These are phyloP conservation scores for Lordiphosa andalusiaca DNA, from an alignment of 2,888 invertebrate genomes.

Conservation along the genomic window DNA sequence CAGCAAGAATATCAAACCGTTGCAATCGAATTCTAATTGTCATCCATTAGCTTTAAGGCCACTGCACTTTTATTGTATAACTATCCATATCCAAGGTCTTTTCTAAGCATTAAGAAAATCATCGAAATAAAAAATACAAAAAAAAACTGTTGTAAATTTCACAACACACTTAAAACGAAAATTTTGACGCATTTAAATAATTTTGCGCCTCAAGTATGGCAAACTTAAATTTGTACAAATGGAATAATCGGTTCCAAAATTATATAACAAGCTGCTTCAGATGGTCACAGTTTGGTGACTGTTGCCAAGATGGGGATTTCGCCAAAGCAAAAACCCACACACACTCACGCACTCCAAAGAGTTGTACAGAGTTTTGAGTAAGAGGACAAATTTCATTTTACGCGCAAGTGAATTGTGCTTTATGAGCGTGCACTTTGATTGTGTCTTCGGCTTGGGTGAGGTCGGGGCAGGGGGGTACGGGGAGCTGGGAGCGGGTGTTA, in stretches of 20 bases:
- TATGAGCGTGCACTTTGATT: slow-evolving; percentile 62
- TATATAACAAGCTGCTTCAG: slow-evolving; percentile 51
- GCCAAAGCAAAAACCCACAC: slow-evolving; percentile 33
- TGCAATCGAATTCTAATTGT: neutral
- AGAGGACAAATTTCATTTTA: slow-evolving; percentile 52
- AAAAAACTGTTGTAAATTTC: slow-evolving; percentile 36
- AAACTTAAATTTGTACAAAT: slow-evolving; percentile 54
- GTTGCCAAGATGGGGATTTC: slow-evolving; percentile 36
- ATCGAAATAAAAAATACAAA: slow-evolving; percentile 7
- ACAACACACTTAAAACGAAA: slow-evolving; percentile 43
- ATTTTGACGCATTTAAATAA: slow-evolving; percentile 56
- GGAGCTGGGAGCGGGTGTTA: slow-evolving; percentile 15
- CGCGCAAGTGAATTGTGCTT: slow-evolving; percentile 67
- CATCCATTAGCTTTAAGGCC: slow-evolving; percentile 19
- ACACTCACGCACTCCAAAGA: slow-evolving; percentile 11
- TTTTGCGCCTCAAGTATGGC: slow-evolving; percentile 40
- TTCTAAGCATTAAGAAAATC: slow-evolving; percentile 26
- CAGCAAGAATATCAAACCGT: too few relatives aligned
- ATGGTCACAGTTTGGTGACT: slow-evolving; percentile 62
- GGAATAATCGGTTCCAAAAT: slow-evolving; percentile 60
- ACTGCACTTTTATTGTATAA: slow-evolving; percentile 41
- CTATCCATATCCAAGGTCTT: slow-evolving; percentile 48
- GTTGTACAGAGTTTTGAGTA: slow-evolving; percentile 20
- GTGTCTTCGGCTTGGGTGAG: slow-evolving; percentile 13
- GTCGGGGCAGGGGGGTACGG: neutral